phyloP scores from a whole-genome alignment of 2,888 invertebrate species.

The Conus canariensis region DNA sequence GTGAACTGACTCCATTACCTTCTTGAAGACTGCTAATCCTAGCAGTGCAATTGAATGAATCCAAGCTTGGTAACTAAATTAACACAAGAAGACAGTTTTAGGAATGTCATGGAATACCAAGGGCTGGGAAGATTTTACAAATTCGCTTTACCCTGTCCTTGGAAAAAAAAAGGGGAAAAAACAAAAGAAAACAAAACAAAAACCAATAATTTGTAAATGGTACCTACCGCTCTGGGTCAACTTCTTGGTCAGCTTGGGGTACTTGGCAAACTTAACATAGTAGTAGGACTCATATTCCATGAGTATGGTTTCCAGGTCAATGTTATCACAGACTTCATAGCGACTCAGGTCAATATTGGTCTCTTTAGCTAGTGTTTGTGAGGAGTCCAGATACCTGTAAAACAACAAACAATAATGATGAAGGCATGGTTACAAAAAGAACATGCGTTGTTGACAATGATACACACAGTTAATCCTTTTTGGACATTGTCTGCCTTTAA shows the following conservation, averaged over 20 bases:
- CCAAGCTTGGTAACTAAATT: too few species aligned
- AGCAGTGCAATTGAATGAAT: too few species aligned
- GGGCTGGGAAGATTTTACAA: too few species aligned
- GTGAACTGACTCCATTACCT: too few species aligned
- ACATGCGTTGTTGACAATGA: not conserved
- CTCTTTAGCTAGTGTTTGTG: conserved; percentile 85
- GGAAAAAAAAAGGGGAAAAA: not conserved
- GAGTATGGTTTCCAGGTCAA: conserved; percentile 92
- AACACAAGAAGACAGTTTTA: too few species aligned
- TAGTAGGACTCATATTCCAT: conserved; percentile 94
- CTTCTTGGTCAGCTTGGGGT: conserved; percentile 88
- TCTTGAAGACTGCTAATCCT: too few species aligned
- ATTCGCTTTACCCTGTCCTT: too few species aligned
- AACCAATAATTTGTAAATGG: not conserved
- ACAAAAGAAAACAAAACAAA: not conserved
- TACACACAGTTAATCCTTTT: not conserved
- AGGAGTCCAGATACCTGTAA: conserved; percentile 82
- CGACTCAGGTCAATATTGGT: conserved; percentile 85
- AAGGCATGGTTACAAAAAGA: not conserved
- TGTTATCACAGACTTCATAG: conserved; percentile 89
- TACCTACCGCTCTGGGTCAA: conserved; percentile 73
- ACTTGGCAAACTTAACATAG: conserved; percentile 90
- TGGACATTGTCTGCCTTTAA: too few species aligned
- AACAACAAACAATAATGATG: conserved; percentile 27
- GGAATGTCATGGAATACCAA: too few species aligned